Evolutionary conservation across 2,113 vertebrate genomes (phyloP).

Genomic region (Oxyura jamaicensis): DNA sequence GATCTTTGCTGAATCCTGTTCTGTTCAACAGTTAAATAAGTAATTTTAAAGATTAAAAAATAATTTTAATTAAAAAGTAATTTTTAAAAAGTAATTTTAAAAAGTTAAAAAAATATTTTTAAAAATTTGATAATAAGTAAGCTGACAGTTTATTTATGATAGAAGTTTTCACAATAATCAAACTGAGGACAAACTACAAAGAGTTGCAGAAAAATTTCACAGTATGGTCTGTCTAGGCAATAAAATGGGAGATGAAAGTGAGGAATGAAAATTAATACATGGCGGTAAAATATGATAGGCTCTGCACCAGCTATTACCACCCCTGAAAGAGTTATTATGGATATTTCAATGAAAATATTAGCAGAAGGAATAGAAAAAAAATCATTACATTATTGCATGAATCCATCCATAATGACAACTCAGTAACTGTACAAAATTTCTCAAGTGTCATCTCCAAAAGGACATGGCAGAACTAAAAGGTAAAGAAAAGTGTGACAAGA

Average conservation of each 20-base stretch:
- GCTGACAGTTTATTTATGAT: not conserved
- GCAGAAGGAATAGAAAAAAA: not conserved
- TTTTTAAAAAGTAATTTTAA: not conserved
- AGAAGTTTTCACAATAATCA: not conserved
- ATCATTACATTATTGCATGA: not conserved
- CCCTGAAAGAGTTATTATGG: not conserved
- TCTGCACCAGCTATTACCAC: not conserved
- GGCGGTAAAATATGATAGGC: not conserved
- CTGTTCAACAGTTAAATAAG: not conserved
- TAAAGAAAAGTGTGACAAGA: not conserved
- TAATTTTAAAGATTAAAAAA: not conserved
- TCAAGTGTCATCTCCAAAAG: not conserved
- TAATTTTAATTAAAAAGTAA: not conserved
- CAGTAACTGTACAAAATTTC: not conserved
- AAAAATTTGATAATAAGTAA: not conserved
- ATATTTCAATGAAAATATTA: conserved; percentile 8
- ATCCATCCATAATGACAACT: not conserved
- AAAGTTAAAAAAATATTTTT: not conserved
- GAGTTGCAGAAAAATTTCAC: not conserved
- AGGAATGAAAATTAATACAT: not conserved
- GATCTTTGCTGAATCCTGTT: not conserved
- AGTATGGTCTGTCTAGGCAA: not conserved
- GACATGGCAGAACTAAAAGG: not conserved
- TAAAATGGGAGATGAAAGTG: not conserved
- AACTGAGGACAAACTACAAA: not conserved